A percentile compares a stretch with the other conserved stretches of the same genome.
These are phyloP conservation scores for Anas platyrhynchos DNA, from an alignment of 2,113 vertebrate genomes.

Conservation along the genomic window DNA sequence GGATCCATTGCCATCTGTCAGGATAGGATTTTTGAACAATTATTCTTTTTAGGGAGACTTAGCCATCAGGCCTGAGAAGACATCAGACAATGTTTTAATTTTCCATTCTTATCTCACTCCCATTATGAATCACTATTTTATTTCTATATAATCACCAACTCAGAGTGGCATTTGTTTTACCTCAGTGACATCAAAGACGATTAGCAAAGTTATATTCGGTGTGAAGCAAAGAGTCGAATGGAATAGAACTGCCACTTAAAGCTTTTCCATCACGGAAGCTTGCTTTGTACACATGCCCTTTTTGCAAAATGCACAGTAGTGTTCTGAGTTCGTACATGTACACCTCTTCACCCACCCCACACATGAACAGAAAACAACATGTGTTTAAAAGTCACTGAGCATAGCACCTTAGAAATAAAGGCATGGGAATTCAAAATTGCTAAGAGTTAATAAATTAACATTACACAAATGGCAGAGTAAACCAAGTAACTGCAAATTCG, in stretches of 20 bases:
- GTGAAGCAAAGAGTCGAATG: neutral
- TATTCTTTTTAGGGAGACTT: neutral
- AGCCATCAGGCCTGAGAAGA: neutral
- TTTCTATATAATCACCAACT: constrained; percentile 19
- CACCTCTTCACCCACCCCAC: neutral
- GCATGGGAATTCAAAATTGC: neutral
- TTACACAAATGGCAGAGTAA: neutral
- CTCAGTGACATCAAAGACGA: neutral
- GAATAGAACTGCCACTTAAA: neutral
- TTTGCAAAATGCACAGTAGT: neutral
- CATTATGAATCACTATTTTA: constrained; percentile 26
- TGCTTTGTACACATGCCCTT: neutral
- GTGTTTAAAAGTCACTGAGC: neutral
- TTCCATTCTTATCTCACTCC: neutral
- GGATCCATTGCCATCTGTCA: neutral
- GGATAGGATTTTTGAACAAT: neutral
- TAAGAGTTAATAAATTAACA: neutral
- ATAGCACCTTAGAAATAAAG: neutral
- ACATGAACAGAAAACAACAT: neutral
- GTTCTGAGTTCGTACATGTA: neutral
- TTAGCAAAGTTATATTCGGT: neutral
- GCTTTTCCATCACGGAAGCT: neutral
- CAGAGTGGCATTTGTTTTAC: neutral
- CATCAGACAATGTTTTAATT: neutral
- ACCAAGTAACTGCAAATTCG: neutral